Percentiles rank a stretch among this genome's conserved stretches.
Evolutionary conservation across 2,797 vertebrate species (phyloP).

Genomic region (Hirundo rustica): DNA sequence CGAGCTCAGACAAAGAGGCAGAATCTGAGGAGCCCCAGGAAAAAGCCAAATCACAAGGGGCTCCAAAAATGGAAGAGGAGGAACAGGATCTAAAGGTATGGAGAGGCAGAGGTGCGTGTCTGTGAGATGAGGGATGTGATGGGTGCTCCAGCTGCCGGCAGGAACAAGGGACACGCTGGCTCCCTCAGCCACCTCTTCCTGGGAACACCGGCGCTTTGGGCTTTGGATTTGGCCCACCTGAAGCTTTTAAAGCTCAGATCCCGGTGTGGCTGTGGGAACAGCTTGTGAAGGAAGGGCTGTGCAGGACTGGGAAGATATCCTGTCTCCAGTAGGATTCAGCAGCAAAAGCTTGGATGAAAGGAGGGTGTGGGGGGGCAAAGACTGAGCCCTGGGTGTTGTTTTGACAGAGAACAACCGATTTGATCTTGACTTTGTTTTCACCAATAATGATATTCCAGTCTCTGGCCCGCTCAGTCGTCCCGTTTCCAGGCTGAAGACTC

Average conservation of each 20-base stretch:
- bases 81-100: conserved; percentile 91
- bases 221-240: background rate
- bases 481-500: conserved; percentile 9
- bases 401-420: background rate
- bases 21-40: conserved; percentile 79
- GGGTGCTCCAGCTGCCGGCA: background rate
- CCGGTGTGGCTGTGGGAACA: fast-evolving
- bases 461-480: background rate
- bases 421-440: conserved; percentile 6
- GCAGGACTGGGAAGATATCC: background rate
- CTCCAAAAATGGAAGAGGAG: conserved; percentile 80
- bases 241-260: background rate
- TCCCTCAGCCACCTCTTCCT: background rate
- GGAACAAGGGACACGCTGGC: background rate
- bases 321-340: background rate
- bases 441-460: background rate
- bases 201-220: background rate
- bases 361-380: background rate
- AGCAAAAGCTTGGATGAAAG: background rate
- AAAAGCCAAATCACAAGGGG: conserved; percentile 74
- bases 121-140: background rate
- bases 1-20: conserved; percentile 77
- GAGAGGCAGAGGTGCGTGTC: background rate
- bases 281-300: background rate
- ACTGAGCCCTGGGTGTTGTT: background rate